Conservation (phyloP, 35 echinoderm and acorn worm genomes). For the Patiria miniata region DNA sequence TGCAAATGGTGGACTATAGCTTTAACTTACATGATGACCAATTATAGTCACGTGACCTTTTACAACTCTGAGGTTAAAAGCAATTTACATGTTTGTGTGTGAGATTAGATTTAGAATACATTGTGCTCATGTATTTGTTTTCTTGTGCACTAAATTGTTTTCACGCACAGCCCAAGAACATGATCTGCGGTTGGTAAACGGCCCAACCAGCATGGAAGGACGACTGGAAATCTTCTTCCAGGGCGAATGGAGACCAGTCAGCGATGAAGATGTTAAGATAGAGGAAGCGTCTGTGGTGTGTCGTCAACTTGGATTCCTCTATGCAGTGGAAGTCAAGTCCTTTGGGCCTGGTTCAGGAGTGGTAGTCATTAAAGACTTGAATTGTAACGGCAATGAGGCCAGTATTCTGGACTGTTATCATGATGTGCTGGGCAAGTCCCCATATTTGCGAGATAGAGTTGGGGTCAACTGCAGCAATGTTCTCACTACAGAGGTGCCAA, state of each 20-base stretch:
- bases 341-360: neutral
- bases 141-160: too few relatives aligned
- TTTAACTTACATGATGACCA: too few relatives aligned
- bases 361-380: neutral
- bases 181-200: constrained; percentile 24
- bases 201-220: neutral
- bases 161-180: neutral
- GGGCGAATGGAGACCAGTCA: constrained; percentile 9
- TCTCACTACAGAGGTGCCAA: too few relatives aligned
- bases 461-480: too few relatives aligned
- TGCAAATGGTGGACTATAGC: too few relatives aligned
- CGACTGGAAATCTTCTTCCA: constrained; percentile 10
- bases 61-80: too few relatives aligned
- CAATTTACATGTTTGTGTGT: too few relatives aligned
- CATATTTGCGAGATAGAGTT: too few relatives aligned
- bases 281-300: neutral
- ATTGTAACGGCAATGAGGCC: constrained; percentile 3
- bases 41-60: too few relatives aligned
- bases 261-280: neutral
- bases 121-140: too few relatives aligned
- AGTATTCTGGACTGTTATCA: neutral
- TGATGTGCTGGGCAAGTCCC: neutral
- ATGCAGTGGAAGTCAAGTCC: neutral
- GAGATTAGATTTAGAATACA: too few relatives aligned
- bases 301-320: neutral